Conservation (phyloP, 2,797 vertebrate species). For the Crocidura indochinensis region DNA sequence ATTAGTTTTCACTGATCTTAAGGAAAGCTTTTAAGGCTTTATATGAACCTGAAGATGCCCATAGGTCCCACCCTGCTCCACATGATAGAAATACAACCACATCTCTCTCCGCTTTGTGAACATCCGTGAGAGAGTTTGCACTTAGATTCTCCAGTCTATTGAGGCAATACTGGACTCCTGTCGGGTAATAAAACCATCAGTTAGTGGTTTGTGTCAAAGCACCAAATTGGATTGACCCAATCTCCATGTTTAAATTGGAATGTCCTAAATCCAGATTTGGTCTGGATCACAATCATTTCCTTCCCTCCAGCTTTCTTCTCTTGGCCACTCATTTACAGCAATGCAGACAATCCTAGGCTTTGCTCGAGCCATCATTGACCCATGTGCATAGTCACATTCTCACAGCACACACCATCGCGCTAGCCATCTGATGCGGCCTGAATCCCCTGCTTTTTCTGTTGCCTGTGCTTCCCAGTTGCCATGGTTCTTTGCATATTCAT, state of each 20-base stretch:
- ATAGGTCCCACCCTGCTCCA: neutral
- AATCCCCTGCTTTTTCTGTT: constrained; percentile 39
- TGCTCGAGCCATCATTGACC: constrained; percentile 43
- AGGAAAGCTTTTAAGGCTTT: constrained; percentile 33
- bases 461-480: constrained; percentile 64
- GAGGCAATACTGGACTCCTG: neutral
- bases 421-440: neutral
- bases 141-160: neutral
- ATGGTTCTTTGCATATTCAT: constrained; percentile 66
- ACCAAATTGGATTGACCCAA: neutral
- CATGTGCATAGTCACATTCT: constrained; percentile 66
- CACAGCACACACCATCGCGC: constrained; percentile 32
- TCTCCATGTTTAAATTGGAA: constrained; percentile 27
- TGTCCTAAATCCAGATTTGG: constrained; percentile 46
- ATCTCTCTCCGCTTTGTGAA: neutral
- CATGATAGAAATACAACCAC: constrained; percentile 36
- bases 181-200: neutral
- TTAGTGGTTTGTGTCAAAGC: neutral
- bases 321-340: neutral
- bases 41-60: constrained; percentile 38
- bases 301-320: constrained; percentile 46
- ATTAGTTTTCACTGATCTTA: constrained; percentile 47
- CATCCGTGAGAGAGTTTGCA: constrained; percentile 8
- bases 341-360: neutral
- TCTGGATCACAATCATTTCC: neutral